phyloP scores from a whole-genome alignment of 2,797 vertebrate genomes.

The Salmo trutta region DNA sequence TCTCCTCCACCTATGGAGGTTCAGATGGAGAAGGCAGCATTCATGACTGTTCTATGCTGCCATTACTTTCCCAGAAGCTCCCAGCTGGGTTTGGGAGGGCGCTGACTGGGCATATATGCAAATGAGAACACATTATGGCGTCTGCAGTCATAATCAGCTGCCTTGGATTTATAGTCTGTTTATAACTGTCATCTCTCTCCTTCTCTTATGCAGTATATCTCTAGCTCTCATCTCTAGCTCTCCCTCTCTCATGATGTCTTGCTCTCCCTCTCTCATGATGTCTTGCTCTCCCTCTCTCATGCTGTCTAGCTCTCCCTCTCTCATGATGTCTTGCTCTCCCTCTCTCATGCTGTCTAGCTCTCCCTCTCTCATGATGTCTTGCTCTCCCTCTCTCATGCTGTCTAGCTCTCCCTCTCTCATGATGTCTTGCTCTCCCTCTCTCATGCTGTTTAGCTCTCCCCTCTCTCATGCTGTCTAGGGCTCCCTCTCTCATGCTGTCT shows the following conservation, averaged over 20 bases:
- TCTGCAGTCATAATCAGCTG: slow-evolving; percentile 51
- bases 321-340: background rate
- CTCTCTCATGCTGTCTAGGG: background rate
- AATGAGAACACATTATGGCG: slow-evolving; percentile 62
- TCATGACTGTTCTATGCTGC: slow-evolving; percentile 47
- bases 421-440: background rate
- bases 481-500: background rate
- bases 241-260: too few species aligned
- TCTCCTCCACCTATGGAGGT: background rate
- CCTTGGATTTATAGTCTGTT: slow-evolving; percentile 22
- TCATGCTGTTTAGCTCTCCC: background rate
- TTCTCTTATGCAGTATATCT: too few species aligned
- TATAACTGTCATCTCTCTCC: background rate
- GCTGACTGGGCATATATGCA: slow-evolving; percentile 61
- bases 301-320: slow-evolving; percentile 18
- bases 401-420: too few species aligned
- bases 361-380: background rate
- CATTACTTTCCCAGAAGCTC: slow-evolving; percentile 69
- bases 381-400: background rate
- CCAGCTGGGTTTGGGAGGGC: slow-evolving; percentile 54
- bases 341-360: background rate
- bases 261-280: too few species aligned
- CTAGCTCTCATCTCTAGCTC: too few species aligned
- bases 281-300: slow-evolving; percentile 14
- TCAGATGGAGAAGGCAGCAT: slow-evolving; percentile 23